phyloP scores from a whole-genome alignment of 2,888 invertebrate species.

The Sussaba pulchella region DNA sequence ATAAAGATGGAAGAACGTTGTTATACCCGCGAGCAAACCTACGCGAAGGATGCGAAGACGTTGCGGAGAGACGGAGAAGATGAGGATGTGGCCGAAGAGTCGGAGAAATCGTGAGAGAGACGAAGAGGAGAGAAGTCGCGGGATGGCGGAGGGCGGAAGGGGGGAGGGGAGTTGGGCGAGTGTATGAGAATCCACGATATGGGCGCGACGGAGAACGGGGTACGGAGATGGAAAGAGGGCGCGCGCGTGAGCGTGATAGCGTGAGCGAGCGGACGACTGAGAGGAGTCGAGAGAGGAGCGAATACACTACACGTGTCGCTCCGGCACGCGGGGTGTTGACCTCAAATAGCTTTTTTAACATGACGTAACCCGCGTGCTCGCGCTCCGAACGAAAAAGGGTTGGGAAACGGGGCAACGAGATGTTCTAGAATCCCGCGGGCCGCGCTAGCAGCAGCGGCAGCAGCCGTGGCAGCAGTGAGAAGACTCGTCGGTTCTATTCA shows the following conservation, averaged over 20 bases:
- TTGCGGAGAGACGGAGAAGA: constrained; percentile 12
- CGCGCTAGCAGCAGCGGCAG: constrained; percentile 5
- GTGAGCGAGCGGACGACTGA: constrained; percentile 71
- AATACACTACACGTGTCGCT: constrained; percentile 85
- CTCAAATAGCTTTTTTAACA: constrained; percentile 83
- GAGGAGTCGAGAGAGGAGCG: constrained; percentile 79
- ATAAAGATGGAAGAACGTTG: constrained; percentile 13
- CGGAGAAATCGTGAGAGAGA: constrained; percentile 24
- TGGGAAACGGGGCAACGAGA: constrained; percentile 79
- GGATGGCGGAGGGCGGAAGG: no score
- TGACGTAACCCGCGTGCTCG: constrained; percentile 78
- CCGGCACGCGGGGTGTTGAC: constrained; percentile 86
- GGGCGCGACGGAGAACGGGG: constrained; percentile 28
- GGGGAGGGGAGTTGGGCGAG: constrained; percentile 39
- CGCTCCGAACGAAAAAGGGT: constrained; percentile 76
- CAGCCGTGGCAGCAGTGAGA: background rate
- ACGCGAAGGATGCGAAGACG: constrained; percentile 19
- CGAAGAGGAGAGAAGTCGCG: constrained; percentile 28
- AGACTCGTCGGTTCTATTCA: constrained; percentile 12
- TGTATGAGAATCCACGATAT: constrained; percentile 34
- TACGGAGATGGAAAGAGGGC: constrained; percentile 27
- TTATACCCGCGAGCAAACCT: constrained; percentile 3
- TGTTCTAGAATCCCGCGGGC: constrained; percentile 74
- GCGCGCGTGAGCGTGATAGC: constrained; percentile 11
- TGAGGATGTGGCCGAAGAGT: constrained; percentile 31